Conservation (phyloP, 2,888 invertebrate species). For the Metacarcinus magister region DNA sequence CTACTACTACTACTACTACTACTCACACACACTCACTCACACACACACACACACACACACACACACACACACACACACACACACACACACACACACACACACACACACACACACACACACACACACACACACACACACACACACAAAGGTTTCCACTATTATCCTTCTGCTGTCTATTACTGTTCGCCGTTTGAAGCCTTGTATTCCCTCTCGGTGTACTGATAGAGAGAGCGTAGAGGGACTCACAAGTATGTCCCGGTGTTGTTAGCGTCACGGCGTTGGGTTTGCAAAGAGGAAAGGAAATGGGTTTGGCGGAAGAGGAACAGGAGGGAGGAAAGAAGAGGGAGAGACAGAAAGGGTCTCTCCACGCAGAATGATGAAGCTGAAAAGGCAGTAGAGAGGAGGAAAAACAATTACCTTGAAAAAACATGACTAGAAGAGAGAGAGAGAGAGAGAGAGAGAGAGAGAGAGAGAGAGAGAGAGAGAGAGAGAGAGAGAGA, state of each 20-base stretch:
- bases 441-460: conserved; percentile 26
- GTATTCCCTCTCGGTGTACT: too few relatives aligned
- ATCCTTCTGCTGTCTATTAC: too few relatives aligned
- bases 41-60: conserved; percentile 26
- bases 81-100: conserved; percentile 26
- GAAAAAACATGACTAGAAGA: background rate
- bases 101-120: conserved; percentile 26
- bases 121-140: conserved; percentile 5
- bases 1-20: background rate
- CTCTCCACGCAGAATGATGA: conserved; percentile 11
- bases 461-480: conserved; percentile 26
- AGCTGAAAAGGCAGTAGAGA: background rate
- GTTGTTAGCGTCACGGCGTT: background rate
- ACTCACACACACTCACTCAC: background rate
- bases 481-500: conserved; percentile 3
- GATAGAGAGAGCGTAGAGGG: too few relatives aligned
- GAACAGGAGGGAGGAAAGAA: background rate
- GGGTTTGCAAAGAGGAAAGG: background rate
- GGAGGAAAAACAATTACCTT: background rate
- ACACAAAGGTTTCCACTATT: background rate
- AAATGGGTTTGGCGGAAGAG: background rate
- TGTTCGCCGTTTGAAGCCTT: too few relatives aligned
- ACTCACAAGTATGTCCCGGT: background rate
- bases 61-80: conserved; percentile 26
- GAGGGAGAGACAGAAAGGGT: background rate